A percentile compares a stretch with the other conserved stretches of the same genome.
Evolutionary conservation across 2,888 invertebrate species (phyloP).

Genomic region (Stenoptilia bipunctidactyla): DNA sequence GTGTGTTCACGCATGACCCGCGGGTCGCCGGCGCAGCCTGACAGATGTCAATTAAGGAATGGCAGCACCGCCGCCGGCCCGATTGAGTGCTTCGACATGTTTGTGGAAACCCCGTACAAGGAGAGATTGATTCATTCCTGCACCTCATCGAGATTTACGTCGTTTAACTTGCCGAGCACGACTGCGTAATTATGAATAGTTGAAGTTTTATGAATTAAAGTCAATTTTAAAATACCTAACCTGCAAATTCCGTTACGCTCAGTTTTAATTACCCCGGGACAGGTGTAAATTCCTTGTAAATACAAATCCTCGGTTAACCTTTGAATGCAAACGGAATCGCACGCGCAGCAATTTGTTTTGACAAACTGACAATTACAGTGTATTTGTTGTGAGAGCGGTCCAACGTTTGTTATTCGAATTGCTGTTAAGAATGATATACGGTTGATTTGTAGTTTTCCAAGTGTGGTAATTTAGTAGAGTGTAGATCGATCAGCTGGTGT

Average conservation of each 20-base stretch:
- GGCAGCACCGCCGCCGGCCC: constrained; percentile 47
- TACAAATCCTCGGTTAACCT: constrained; percentile 1
- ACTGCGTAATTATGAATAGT: no score
- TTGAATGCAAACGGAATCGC: background rate
- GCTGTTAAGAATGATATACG: constrained; percentile 31
- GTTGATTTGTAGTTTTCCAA: constrained; percentile 54
- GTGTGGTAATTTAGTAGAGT: constrained; percentile 58
- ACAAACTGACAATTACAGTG: constrained; percentile 46
- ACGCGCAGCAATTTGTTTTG: constrained; percentile 26
- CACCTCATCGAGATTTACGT: constrained; percentile 5
- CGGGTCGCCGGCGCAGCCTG: constrained; percentile 62
- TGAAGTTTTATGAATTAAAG: no score
- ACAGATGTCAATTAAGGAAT: constrained; percentile 65
- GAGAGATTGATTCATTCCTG: constrained; percentile 62
- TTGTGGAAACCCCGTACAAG: constrained; percentile 55
- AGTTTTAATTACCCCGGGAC: no score
- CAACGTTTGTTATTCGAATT: constrained; percentile 9
- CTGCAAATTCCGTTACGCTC: no score
- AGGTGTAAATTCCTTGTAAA: no score
- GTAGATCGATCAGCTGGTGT: constrained; percentile 62
- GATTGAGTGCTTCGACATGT: constrained; percentile 66
- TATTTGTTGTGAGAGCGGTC: constrained; percentile 11
- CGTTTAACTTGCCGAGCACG: no score
- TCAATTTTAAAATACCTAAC: no score
- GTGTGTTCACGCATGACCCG: constrained; percentile 51